These are phyloP conservation scores for Prunella fulvescens DNA, from an alignment of 2,113 vertebrate genomes.

Conservation along the genomic window DNA sequence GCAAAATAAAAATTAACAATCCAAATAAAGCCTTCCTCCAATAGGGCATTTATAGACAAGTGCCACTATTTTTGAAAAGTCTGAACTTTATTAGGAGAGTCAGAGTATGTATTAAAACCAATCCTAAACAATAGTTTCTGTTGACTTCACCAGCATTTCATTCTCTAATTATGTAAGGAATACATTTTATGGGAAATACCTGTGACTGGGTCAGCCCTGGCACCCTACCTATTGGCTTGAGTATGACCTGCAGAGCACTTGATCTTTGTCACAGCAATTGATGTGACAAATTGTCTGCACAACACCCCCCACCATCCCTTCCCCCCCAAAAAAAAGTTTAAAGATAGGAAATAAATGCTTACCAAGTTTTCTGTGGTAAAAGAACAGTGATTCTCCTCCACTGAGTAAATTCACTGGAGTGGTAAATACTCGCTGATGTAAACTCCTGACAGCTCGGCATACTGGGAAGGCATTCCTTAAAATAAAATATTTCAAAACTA, in stretches of 20 bases:
- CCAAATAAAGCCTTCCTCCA: slow-evolving; percentile 32
- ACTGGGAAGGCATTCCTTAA: slow-evolving; percentile 93
- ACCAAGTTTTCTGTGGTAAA: slow-evolving; percentile 96
- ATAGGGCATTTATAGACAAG: not conserved
- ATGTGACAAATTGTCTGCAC: not conserved
- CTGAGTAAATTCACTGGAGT: slow-evolving; percentile 91
- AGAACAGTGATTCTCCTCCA: slow-evolving; percentile 93
- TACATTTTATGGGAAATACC: not conserved
- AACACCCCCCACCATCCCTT: rapidly evolving
- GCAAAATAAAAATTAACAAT: slow-evolving; percentile 49
- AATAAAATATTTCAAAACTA: slow-evolving; percentile 30
- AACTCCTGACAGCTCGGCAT: slow-evolving; percentile 98
- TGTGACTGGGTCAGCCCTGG: not conserved
- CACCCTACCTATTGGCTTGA: not conserved
- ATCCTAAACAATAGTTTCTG: slow-evolving; percentile 20
- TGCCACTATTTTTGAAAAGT: not conserved
- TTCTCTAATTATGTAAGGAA: not conserved
- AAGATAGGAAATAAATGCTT: slow-evolving; percentile 4
- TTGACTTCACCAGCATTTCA: slow-evolving; percentile 4
- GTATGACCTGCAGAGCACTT: not conserved
- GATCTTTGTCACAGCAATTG: not conserved
- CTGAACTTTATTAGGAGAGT: not conserved
- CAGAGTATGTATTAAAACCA: not conserved
- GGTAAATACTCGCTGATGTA: slow-evolving; percentile 93
- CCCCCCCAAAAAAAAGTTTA: too few relatives aligned